A percentile compares a stretch with the other conserved stretches of the same genome.
phyloP scores from a whole-genome alignment of 2,113 vertebrate genomes.

The Raja brachyura region DNA sequence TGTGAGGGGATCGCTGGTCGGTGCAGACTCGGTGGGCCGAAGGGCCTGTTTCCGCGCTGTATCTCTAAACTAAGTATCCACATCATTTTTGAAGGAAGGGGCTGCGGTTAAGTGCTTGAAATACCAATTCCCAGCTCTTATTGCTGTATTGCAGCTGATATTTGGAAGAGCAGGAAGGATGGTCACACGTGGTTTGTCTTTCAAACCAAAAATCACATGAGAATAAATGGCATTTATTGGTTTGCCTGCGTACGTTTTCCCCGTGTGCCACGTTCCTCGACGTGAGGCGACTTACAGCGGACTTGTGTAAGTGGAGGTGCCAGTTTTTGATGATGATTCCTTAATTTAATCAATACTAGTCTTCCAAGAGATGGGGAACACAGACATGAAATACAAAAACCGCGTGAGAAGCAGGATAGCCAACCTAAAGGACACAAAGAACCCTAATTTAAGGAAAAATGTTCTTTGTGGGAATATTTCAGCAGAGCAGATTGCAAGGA shows the following conservation, averaged over 20 bases:
- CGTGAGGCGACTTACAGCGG: neutral
- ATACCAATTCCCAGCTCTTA: neutral
- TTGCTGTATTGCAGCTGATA: neutral
- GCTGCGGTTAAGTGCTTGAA: neutral
- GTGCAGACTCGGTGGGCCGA: too few relatives aligned
- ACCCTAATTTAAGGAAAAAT: slow-evolving; percentile 78
- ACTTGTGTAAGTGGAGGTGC: neutral
- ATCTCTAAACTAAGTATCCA: too few relatives aligned
- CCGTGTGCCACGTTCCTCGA: neutral
- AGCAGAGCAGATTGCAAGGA: slow-evolving; percentile 73
- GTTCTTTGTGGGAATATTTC: slow-evolving; percentile 80
- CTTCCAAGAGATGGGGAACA: slow-evolving; percentile 81
- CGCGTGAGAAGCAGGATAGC: slow-evolving; percentile 85
- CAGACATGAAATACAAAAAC: slow-evolving; percentile 86
- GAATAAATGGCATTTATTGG: neutral
- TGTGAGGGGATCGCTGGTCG: too few relatives aligned
- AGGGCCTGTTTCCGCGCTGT: too few relatives aligned
- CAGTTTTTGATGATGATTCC: neutral
- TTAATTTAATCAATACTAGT: slow-evolving; percentile 59
- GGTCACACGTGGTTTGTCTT: neutral
- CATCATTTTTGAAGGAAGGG: too few relatives aligned
- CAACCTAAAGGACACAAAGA: slow-evolving; percentile 92
- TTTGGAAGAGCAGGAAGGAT: neutral
- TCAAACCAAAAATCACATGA: neutral
- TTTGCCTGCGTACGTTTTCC: neutral